phyloP scores from a whole-genome alignment of 1,140 invertebrate genomes.

The Drosophila ohnishii region DNA sequence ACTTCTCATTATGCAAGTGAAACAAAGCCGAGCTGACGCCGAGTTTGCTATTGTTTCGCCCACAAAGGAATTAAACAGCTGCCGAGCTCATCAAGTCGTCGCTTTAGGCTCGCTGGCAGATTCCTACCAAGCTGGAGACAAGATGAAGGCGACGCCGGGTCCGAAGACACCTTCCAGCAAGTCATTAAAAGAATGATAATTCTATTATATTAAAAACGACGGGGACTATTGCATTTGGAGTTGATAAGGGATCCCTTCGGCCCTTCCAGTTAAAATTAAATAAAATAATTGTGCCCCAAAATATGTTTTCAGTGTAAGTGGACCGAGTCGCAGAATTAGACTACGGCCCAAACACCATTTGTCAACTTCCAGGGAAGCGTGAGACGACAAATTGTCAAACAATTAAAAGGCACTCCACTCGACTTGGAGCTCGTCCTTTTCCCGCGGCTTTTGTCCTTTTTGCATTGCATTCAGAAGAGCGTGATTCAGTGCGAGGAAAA shows the following conservation, averaged over 20 bases:
- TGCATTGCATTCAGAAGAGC: slow-evolving; percentile 21
- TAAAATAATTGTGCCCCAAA: neutral
- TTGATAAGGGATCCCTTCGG: neutral
- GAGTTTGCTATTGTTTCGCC: slow-evolving; percentile 67
- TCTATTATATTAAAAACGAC: neutral
- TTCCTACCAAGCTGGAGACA: neutral
- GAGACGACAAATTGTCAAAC: slow-evolving; percentile 68
- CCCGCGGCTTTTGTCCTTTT: slow-evolving; percentile 42
- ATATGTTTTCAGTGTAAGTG: neutral
- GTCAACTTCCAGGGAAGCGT: slow-evolving; percentile 40
- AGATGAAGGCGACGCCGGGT: neutral
- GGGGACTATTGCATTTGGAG: too few species aligned
- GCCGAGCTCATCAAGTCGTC: slow-evolving; percentile 58
- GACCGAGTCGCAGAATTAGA: slow-evolving; percentile 12
- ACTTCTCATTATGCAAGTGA: slow-evolving; percentile 68
- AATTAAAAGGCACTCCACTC: slow-evolving; percentile 59
- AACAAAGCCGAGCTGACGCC: slow-evolving; percentile 61
- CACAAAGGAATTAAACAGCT: slow-evolving; percentile 75
- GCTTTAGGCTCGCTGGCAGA: neutral
- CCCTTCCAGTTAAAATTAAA: neutral
- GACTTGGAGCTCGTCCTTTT: slow-evolving; percentile 19
- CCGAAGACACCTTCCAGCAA: slow-evolving; percentile 10
- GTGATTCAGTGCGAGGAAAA: slow-evolving; percentile 19
- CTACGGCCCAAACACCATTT: slow-evolving; percentile 4
- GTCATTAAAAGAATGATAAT: neutral